These are phyloP conservation scores for Glomeris maerens DNA, from an alignment of 1,140 invertebrate species.

Conservation along the genomic window DNA sequence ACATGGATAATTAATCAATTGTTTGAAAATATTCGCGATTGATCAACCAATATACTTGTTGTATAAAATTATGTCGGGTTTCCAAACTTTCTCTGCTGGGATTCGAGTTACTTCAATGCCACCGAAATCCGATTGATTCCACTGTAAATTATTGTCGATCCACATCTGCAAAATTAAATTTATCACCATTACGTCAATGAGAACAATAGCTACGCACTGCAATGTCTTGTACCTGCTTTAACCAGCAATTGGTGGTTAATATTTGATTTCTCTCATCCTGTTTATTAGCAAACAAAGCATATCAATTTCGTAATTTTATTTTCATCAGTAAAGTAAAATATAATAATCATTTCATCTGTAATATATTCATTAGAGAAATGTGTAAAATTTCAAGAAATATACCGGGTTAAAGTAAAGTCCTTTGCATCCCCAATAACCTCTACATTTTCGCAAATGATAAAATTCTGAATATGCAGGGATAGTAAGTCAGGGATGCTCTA, in stretches of 20 bases:
- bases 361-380: no score
- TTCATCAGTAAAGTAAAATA: no score
- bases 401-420: no score
- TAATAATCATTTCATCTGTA: no score
- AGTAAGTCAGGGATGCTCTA: no score
- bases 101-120: constrained; percentile 40
- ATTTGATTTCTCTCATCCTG: constrained; percentile 36
- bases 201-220: neutral
- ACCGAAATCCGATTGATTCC: constrained; percentile 40
- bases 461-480: no score
- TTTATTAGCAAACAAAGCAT: constrained; percentile 15
- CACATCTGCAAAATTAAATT: constrained; percentile 26
- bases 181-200: neutral
- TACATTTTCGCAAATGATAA: no score
- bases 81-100: constrained; percentile 43
- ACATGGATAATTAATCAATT: no score
- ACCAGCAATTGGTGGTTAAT: constrained; percentile 38
- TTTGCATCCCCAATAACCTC: no score
- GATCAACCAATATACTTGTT: no score
- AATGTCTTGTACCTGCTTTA: constrained; percentile 31
- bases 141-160: constrained; percentile 37
- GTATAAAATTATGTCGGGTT: constrained; percentile 42
- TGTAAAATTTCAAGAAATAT: no score
- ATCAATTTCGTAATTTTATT: neutral
- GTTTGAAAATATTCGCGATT: no score